These are phyloP conservation scores for Chamaetylas fuelleborni DNA, from an alignment of 2,113 vertebrate genomes.

Conservation along the genomic window DNA sequence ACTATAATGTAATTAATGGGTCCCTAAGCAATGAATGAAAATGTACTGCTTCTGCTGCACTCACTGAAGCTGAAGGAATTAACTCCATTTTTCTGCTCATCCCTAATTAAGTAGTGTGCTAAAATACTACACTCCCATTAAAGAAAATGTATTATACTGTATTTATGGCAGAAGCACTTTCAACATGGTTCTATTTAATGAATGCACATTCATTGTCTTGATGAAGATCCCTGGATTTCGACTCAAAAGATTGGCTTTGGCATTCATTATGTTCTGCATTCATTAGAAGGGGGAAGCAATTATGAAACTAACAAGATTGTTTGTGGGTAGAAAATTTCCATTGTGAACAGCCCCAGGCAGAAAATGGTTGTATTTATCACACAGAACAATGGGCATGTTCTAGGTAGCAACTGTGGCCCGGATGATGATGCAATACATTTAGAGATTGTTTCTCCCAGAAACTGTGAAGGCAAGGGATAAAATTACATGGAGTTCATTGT, in stretches of 20 bases:
- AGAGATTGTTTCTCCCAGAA: background rate
- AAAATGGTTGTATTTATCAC: constrained; percentile 12
- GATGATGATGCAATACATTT: background rate
- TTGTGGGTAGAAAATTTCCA: constrained; percentile 23
- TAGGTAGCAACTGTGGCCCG: background rate
- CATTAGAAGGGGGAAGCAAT: constrained; percentile 35
- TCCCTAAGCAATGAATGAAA: constrained; percentile 8
- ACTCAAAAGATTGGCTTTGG: constrained; percentile 22
- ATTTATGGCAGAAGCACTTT: constrained; percentile 17
- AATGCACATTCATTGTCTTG: constrained; percentile 34
- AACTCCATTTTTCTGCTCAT: constrained; percentile 39
- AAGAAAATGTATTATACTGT: constrained; percentile 37
- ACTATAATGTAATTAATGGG: background rate
- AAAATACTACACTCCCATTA: constrained; percentile 38
- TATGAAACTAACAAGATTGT: constrained; percentile 26
- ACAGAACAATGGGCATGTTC: background rate
- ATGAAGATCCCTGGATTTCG: constrained; percentile 37
- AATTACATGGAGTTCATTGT: background rate
- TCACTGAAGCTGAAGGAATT: constrained; percentile 43
- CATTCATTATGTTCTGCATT: background rate
- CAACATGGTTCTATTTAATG: constrained; percentile 14
- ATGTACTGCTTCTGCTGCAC: background rate
- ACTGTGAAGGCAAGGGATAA: background rate
- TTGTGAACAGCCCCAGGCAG: background rate
- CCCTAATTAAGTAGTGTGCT: constrained; percentile 43